Evolutionary conservation across 1,140 invertebrate species (phyloP), one percentile per base, ranked within the genome.

Genomic region (Idris sp.): DNA sequence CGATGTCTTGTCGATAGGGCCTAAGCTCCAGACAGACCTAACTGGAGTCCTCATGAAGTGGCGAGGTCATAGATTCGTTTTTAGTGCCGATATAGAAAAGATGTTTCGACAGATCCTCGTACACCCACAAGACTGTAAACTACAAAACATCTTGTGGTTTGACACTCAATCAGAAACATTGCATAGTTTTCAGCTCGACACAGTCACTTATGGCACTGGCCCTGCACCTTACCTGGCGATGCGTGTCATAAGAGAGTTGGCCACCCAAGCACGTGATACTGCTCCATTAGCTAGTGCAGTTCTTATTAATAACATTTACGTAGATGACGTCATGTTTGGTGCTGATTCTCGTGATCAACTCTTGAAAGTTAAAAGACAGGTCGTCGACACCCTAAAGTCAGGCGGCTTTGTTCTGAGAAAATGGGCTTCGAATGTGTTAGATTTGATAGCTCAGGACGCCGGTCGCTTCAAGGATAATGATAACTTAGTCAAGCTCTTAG

Each of bases 161-260:
- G 6, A 22, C 6, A 4, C 19, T 2, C 2, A 2, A 22, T 22
- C 6, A 4, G 19, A 22, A 22, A 4, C 6, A 22, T 4, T 22
- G 6, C 19, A 22, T 4, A 22, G 6, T 22, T 22, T 4, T 22
- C 3, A 33, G 11, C 30, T 33, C 11, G 9, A 8, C 4, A 33
- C 30, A 8, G 30, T 33, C 8, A 33, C 30, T 33, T 33, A 33
- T 10, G 30, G 30, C n/a, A 33, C 30, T 10, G 30, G 30, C 9
- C 30, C 30, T 8, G 30, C 30, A 2, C 30, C 30, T 4, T 33
- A 33, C 11, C n/a, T 33, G 4, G 7, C 30, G 9, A 33, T 33
- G 9, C 9, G 30, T n/a, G 30, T 33, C 8, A 33, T 33, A n/a
- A 11, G 11, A n/a, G 30, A 33, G n/a, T 10, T 33, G 11, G 30